Conservation (phyloP, 2,797 vertebrate species). For the Melanotaenia trifasciata region DNA sequence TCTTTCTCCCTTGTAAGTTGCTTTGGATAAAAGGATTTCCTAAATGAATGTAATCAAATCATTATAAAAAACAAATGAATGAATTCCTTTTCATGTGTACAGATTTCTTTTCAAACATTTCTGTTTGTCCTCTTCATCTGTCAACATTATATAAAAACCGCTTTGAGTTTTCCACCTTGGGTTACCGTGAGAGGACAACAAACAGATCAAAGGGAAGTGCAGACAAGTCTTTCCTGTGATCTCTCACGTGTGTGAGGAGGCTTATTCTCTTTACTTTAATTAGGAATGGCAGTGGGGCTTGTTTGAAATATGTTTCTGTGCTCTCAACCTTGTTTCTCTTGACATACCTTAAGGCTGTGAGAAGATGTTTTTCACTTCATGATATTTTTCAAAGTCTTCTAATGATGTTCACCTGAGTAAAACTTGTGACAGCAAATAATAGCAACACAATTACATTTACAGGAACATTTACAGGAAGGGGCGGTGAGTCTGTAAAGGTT, state of each 20-base stretch:
- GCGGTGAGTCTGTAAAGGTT: constrained; percentile 60
- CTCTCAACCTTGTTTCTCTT: constrained; percentile 35
- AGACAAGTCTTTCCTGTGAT: constrained; percentile 63
- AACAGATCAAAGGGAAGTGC: constrained; percentile 57
- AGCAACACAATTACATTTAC: constrained; percentile 60
- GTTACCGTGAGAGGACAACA: constrained; percentile 42
- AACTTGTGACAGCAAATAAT: constrained; percentile 38
- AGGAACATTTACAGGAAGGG: constrained; percentile 35
- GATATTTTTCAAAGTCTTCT: constrained; percentile 43
- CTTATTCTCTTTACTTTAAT: constrained; percentile 69
- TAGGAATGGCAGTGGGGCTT: constrained; percentile 49
- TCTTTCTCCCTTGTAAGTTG: neutral
- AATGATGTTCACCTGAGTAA: constrained; percentile 52
- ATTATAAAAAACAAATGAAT: neutral
- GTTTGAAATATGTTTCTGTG: constrained; percentile 67
- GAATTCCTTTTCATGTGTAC: neutral
- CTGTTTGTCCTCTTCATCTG: neutral
- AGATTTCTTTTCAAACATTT: neutral
- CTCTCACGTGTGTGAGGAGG: constrained; percentile 59
- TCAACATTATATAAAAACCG: neutral
- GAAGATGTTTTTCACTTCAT: constrained; percentile 17
- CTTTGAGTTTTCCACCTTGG: constrained; percentile 23
- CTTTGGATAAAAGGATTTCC: neutral
- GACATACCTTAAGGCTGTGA: constrained; percentile 43
- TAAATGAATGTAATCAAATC: neutral